Evolutionary conservation across 2,797 vertebrate genomes (phyloP), one percentile per base, ranked within the genome.

Genomic region (Xyrichtys novacula): DNA sequence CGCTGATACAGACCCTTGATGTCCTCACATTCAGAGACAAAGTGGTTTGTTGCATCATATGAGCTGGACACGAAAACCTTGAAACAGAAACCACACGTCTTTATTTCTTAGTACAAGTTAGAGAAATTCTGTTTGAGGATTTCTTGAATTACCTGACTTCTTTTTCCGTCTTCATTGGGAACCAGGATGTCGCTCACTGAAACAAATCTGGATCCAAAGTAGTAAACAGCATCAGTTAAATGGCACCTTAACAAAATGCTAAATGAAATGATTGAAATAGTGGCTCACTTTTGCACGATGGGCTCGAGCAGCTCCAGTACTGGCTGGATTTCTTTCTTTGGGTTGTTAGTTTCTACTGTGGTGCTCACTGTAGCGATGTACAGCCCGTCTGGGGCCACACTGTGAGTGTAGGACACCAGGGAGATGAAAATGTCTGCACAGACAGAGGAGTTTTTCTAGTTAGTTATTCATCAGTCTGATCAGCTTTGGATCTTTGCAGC

Each of bases 21-120:
- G 82, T 95, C 94, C 19, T 93, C 87, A 5, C 85, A 93, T 38
- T 95, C 94, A 0, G 42, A 56, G 75, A 91, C 85, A 61, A 91
- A 93, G 83, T 94, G 91, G 61, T 91, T 88, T 3, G 91, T 86
- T 53, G 88, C 88, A 0, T 95, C 93, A 16, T 86, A 93, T 0
- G 94, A 95, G 50, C 85, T 74, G 1, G 93, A 94, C 52, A 95
- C 88, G 64, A 95, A 95, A 69, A 95, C 89, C 94, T 95, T 65
- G 38, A 38, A 19, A 61, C 3, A 26, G 22, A 75, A n/a, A 66
- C 2, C 5, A 7, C 32, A 42, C 19, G 1, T 0, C 23, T 26
- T n/a, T 1, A 31, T 11, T 3, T 10, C 8, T 15, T 32, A 15
- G n/a, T n/a, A n/a, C 2, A 11, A 31, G 15, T 10, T 11, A 8